phyloP scores from a whole-genome alignment of 2,888 invertebrate genomes.

The Drosophila mercatorum region DNA sequence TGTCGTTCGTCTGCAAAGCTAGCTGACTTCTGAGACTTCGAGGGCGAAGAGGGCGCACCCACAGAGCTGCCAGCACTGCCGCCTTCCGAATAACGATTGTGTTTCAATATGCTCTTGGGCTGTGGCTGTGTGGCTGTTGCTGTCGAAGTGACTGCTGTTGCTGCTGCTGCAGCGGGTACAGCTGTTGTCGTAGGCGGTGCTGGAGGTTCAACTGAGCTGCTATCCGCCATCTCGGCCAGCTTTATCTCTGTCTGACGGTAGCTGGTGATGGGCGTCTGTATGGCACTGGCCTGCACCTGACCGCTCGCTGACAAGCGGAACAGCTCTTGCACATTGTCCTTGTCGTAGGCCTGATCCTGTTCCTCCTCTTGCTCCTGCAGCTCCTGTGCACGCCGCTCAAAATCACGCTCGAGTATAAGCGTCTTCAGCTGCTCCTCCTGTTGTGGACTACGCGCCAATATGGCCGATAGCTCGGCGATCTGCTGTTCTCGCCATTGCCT shows the following conservation, averaged over 20 bases:
- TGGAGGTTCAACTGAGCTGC: slow-evolving; percentile 55
- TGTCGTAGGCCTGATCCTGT: slow-evolving; percentile 81
- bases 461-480: slow-evolving; percentile 90
- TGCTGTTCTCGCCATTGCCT: slow-evolving; percentile 94
- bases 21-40: slow-evolving; percentile 84
- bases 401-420: slow-evolving; percentile 96
- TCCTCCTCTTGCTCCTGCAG: slow-evolving; percentile 89
- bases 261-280: slow-evolving; percentile 85
- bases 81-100: slow-evolving; percentile 82
- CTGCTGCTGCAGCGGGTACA: slow-evolving; percentile 11
- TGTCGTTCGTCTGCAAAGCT: slow-evolving; percentile 84
- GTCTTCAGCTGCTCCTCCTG: slow-evolving; percentile 95
- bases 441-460: slow-evolving; percentile 89
- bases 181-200: slow-evolving; percentile 12
- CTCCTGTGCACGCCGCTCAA: slow-evolving; percentile 95
- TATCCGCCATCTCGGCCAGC: slow-evolving; percentile 65
- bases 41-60: slow-evolving; percentile 82
- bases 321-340: slow-evolving; percentile 86
- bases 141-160: slow-evolving; percentile 6
- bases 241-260: slow-evolving; percentile 84
- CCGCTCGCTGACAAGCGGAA: slow-evolving; percentile 84
- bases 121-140: slow-evolving; percentile 60
- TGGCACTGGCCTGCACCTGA: slow-evolving; percentile 81
- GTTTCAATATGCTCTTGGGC: slow-evolving; percentile 84
- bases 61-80: slow-evolving; percentile 54